Base-by-base conservation (phyloP, 2,797 vertebrate species). In the Rhyacichthys aspro region DNA sequence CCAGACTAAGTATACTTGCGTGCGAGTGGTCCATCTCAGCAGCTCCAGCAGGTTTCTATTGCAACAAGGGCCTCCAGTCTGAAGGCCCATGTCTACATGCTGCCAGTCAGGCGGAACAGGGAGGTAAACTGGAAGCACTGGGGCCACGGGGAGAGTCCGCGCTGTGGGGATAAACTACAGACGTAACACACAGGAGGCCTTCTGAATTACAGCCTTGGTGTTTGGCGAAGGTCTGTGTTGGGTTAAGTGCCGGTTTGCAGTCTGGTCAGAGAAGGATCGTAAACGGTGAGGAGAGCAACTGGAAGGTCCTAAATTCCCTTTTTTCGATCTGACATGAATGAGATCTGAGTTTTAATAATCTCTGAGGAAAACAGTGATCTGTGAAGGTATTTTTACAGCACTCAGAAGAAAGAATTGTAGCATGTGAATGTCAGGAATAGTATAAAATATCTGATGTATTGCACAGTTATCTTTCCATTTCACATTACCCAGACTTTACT, bases 41-140 rank as follows among this genome's bases (percentile, higher is more conserved):
- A 59, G 73, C 66, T 74, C 66, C 81, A 75, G 60, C 72, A 78
- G 77, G 81, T 88, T 85, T 85, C 73, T 74, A 72, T 79, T 70
- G 79, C 53, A 76, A 74, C 72, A 42, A 15, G 77, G 78, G 74
- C 64, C 70, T 1, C 69, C 72, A 78, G 72, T 76, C 70, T 58
- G 67, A 77, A 75, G 56, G 57, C 62, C 70, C 72, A 56, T 83
- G 84, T 84, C 84, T 88, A 62, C 68, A 14, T 41, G 52, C 43
- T 66, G 70, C 69, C 86, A 89, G 86, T 86, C 86, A 86, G 57
- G 82, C 78, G 58, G 73, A 89, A 83, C 84, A 76, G 73, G 67
- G 66, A 77, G 77, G 72, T 76, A 80, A 81, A 78, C 57, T 75
- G 55, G 66, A 61, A 56, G 55, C 36, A 34, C 32, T 57, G 50